A percentile compares a stretch with the other conserved stretches of the same genome.
These are phyloP conservation scores for Tetraodon nigroviridis DNA, from an alignment of 2,113 vertebrate genomes.

Conservation along the genomic window DNA sequence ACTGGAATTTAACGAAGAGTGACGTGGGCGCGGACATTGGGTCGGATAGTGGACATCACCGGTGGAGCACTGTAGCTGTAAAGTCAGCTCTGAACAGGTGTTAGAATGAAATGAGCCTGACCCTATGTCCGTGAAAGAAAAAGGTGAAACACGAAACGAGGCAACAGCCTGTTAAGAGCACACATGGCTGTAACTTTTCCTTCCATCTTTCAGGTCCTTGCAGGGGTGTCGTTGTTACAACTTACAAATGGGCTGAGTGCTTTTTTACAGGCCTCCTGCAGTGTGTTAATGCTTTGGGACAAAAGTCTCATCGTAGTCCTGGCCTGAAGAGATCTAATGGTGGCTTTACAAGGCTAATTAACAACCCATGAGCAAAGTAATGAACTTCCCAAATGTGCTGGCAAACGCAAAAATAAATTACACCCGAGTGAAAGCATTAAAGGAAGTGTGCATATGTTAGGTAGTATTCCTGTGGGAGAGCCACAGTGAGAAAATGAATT, in stretches of 20 bases:
- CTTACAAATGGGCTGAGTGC: conserved; percentile 46
- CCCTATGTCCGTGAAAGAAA: conserved; percentile 23
- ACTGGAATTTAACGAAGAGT: conserved; percentile 21
- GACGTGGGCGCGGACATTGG: conserved; percentile 21
- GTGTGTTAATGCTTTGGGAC: conserved; percentile 70
- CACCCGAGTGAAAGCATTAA: conserved; percentile 67
- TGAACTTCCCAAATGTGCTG: conserved; percentile 76
- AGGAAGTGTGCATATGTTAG: conserved; percentile 68
- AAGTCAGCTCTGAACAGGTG: conserved; percentile 51
- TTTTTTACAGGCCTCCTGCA: conserved; percentile 57
- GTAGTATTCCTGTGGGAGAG: conserved; percentile 63
- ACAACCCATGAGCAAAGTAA: conserved; percentile 74
- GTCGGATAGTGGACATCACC: conserved; percentile 19
- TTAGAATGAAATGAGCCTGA: conserved; percentile 36
- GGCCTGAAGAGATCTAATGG: conserved; percentile 68
- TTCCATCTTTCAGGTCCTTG: conserved; percentile 45
- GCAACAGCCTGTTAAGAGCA: conserved; percentile 6
- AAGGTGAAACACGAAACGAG: conserved; percentile 40
- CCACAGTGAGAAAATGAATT: conserved; percentile 70
- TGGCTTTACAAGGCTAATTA: conserved; percentile 77
- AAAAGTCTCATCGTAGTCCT: conserved; percentile 67
- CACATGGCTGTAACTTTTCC: conserved; percentile 19
- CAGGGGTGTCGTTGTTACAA: conserved; percentile 46
- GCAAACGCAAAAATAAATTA: conserved; percentile 73
- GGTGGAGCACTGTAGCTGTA: conserved; percentile 10